Conservation (phyloP, 2,888 invertebrate genomes). For the Dugesia japonica region DNA sequence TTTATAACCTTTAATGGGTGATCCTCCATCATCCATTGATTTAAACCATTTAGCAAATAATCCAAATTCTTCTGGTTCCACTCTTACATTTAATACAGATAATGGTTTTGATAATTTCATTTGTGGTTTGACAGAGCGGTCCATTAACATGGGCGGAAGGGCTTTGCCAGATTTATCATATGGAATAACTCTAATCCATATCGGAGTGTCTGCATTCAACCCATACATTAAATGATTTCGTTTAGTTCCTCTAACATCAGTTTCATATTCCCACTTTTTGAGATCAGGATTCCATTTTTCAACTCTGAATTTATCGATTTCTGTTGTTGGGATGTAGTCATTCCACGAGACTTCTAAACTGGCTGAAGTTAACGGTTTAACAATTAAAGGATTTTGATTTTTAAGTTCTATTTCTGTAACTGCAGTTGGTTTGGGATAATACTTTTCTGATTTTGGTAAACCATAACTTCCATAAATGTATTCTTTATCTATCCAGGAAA, state of each 20-base stretch:
- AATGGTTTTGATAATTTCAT: not conserved
- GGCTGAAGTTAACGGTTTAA: not conserved
- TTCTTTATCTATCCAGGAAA: not conserved
- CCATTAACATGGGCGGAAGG: constrained; percentile 28
- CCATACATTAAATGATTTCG: not conserved
- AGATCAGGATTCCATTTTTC: constrained; percentile 24
- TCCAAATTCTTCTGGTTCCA: constrained; percentile 22
- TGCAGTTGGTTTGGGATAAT: not conserved
- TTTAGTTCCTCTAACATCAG: not conserved
- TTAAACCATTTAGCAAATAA: constrained; percentile 24
- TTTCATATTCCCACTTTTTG: constrained; percentile 16
- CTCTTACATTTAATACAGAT: constrained; percentile 20
- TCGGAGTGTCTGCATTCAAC: not conserved
- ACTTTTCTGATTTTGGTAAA: not conserved
- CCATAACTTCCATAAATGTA: not conserved
- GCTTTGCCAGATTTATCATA: constrained; percentile 30
- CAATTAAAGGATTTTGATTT: not conserved
- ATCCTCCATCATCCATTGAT: constrained; percentile 34
- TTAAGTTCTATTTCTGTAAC: not conserved
- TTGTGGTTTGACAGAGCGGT: constrained; percentile 26
- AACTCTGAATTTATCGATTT: constrained; percentile 25
- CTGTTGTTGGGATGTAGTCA: not conserved
- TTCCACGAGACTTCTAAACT: constrained; percentile 7
- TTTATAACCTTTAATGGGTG: constrained; percentile 32
- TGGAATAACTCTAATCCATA: constrained; percentile 28